Evolutionary conservation across 2,888 invertebrate genomes (phyloP), one percentile per base, ranked within the genome.

Genomic region (Caenorhabditis japonica): DNA sequence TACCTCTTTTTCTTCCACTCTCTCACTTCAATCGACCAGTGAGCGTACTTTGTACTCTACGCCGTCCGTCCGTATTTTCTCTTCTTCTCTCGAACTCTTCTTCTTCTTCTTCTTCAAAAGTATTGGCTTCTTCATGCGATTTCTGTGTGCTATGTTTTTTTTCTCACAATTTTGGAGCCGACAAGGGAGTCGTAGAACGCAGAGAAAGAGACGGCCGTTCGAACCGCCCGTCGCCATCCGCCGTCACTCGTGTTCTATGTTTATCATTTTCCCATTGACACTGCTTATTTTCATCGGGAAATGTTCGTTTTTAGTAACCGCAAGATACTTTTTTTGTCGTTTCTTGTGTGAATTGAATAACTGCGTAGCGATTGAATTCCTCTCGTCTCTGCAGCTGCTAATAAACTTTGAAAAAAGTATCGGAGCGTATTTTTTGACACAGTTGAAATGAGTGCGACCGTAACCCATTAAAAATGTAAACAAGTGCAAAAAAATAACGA

Each of bases 11-110:
- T 19, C 10, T 23, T 27, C 44, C 43, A 39, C 8, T 12, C 36
- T 17, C 17, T 51, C 21, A 13, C 10, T 51, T 41, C 44, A n/a
- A 30, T 39, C 46, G 52, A 55, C 30, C 36, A n/a, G 27, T 60
- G 69, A 55, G 66, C 52, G 66, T 60, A 60, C 59, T 53, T 69
- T 53, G 60, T 59, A 58, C 58, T 64, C 33, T 25, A 39, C 19
- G 41, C 55, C 64, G 56, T 49, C 49, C 64, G 64, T 56, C 47
- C 13, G 21, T 23, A 43, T 43, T 12, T 7, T 17, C 41, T 19
- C 27, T 41, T 25, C n/a, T 34, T 34, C 17, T 44, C 34, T 19
- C 15, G 47, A 55, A 55, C 62, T 49, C 49, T 36, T 30, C 21
- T 30, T 47, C 17, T 4, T 5, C 30, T 10, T 5, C 30, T 30